A percentile compares a stretch with the other conserved stretches of the same genome.
Evolutionary conservation across 2,888 invertebrate genomes (phyloP).

Genomic region (Argyresthia goedartella): DNA sequence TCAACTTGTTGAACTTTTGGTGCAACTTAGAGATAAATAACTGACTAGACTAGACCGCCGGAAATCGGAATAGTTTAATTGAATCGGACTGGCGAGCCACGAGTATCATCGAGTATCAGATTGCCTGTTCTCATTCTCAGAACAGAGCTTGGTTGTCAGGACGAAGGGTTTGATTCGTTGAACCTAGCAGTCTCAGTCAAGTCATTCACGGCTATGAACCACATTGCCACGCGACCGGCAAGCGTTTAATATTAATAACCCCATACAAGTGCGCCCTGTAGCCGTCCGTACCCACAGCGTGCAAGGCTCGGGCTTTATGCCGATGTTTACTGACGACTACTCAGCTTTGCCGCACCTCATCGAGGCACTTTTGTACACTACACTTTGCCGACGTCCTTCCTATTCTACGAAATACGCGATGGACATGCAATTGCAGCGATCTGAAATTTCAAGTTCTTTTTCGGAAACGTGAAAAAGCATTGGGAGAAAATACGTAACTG

Average conservation of each 20-base stretch:
- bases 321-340: conserved; percentile 47
- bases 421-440: too few species aligned
- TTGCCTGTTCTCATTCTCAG: too few species aligned
- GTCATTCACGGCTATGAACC: neutral
- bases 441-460: too few species aligned
- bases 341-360: neutral
- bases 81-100: too few species aligned
- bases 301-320: conserved; percentile 45
- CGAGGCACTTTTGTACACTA: neutral
- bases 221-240: conserved; percentile 27
- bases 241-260: conserved; percentile 61
- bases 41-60: too few species aligned
- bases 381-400: neutral
- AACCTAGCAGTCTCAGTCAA: conserved; percentile 21
- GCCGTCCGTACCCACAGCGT: conserved; percentile 27
- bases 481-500: too few species aligned
- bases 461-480: too few species aligned
- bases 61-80: too few species aligned
- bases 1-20: too few species aligned
- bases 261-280: conserved; percentile 42
- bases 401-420: too few species aligned
- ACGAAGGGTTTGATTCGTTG: conserved; percentile 18
- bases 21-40: too few species aligned
- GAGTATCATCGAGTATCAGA: too few species aligned
- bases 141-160: neutral